Percentiles rank a stretch among this genome's conserved stretches.
Evolutionary conservation across 2,113 vertebrate species (phyloP).

Genomic region (Maylandia zebra): DNA sequence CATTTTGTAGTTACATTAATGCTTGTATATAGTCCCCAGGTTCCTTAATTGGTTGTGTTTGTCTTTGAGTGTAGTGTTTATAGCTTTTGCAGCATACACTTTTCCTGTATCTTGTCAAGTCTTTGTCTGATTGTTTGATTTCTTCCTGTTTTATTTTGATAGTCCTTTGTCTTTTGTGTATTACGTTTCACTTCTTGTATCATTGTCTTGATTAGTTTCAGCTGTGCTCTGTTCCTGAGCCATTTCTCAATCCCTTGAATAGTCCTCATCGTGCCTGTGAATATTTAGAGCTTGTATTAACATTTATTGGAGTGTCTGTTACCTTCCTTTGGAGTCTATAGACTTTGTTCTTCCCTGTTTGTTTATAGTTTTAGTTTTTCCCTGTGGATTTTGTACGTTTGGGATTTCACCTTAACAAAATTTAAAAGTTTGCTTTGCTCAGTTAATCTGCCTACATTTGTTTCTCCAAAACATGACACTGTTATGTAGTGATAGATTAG

Average conservation of each 20-base stretch:
- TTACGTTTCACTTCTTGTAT: background rate
- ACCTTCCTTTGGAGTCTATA: background rate
- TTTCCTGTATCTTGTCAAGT: background rate
- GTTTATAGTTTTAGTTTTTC: background rate
- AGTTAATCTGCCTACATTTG: background rate
- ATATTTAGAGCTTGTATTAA: background rate
- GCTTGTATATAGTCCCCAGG: background rate
- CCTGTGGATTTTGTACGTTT: background rate
- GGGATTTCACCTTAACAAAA: background rate
- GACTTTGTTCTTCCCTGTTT: background rate
- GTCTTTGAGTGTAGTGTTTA: background rate
- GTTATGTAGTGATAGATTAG: background rate
- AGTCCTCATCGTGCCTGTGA: background rate
- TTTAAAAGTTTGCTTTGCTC: background rate
- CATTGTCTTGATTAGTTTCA: background rate
- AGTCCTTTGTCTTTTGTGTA: background rate
- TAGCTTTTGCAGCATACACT: background rate
- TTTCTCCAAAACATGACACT: background rate
- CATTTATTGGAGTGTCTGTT: background rate
- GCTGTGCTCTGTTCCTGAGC: background rate
- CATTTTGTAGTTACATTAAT: background rate
- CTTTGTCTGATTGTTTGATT: background rate
- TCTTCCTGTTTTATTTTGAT: background rate
- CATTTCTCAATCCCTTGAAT: background rate
- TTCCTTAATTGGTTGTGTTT: background rate